phyloP scores from a whole-genome alignment of 2,797 vertebrate species.

The Gobionotothen gibberifrons region DNA sequence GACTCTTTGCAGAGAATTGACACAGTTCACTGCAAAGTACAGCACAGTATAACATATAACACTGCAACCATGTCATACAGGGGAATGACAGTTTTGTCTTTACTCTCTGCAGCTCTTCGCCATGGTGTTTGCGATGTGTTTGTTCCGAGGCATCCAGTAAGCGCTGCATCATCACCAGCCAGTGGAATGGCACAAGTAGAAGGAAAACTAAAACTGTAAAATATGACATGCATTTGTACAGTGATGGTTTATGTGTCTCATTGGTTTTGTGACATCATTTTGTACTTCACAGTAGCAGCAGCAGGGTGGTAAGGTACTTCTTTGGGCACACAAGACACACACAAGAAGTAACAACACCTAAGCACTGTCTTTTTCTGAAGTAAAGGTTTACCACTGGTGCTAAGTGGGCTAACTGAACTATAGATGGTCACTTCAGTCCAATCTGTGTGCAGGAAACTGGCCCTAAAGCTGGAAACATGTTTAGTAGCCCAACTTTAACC shows the following conservation, averaged over 20 bases:
- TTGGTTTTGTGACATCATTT: constrained; percentile 77
- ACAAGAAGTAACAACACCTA: constrained; percentile 14
- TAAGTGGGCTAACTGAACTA: neutral
- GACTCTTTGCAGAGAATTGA: too few relatives aligned
- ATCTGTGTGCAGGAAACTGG: neutral
- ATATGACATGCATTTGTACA: constrained; percentile 60
- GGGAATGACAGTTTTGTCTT: neutral
- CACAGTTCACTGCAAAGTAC: too few relatives aligned
- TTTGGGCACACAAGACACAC: constrained; percentile 63
- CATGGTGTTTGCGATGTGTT: constrained; percentile 96
- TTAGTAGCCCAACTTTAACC: neutral
- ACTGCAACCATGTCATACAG: too few relatives aligned
- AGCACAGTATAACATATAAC: too few relatives aligned
- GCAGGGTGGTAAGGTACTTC: constrained; percentile 66
- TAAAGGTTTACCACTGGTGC: neutral
- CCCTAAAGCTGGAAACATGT: neutral
- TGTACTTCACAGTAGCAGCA: constrained; percentile 73
- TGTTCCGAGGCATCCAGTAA: constrained; percentile 94
- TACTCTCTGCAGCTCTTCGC: constrained; percentile 87
- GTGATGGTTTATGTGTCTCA: constrained; percentile 63
- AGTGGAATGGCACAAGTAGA: constrained; percentile 19
- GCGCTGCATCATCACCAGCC: neutral
- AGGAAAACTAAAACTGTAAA: constrained; percentile 47
- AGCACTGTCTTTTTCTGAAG: neutral
- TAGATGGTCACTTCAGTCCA: neutral